Percentiles rank a stretch among this genome's conserved stretches.
phyloP scores from a whole-genome alignment of 2,797 vertebrate genomes.

The Pipistrellus pipistrellus region DNA sequence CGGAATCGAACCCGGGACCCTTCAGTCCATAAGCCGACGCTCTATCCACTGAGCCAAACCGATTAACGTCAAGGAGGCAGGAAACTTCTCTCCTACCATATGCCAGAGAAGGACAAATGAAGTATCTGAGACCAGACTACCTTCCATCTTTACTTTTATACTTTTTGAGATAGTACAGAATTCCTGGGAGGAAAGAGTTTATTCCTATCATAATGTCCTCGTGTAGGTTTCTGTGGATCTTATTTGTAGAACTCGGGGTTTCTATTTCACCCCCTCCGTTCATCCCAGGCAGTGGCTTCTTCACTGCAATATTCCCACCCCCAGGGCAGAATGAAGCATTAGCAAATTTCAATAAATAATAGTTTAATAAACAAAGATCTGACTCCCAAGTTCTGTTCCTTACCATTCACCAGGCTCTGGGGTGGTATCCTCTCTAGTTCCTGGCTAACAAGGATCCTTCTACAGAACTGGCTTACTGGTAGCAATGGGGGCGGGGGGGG shows the following conservation, averaged over 20 bases:
- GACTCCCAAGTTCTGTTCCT: not conserved
- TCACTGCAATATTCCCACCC: not conserved
- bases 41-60: too few species aligned
- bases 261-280: not conserved
- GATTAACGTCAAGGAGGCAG: not conserved
- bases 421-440: not conserved
- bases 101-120: not conserved
- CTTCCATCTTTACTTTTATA: not conserved
- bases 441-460: not conserved
- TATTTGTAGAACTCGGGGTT: not conserved
- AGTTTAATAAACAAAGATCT: not conserved
- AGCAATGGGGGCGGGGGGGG: too few species aligned
- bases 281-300: not conserved
- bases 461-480: not conserved
- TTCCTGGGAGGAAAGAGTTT: not conserved
- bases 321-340: not conserved
- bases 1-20: too few species aligned
- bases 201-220: not conserved
- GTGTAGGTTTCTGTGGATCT: not conserved
- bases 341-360: not conserved
- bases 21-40: too few species aligned
- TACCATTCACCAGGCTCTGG: not conserved
- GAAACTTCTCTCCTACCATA: not conserved
- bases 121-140: not conserved
- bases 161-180: not conserved